These are phyloP conservation scores for Diachrysia chrysitis DNA, from an alignment of 2,888 invertebrate species.

Conservation along the genomic window DNA sequence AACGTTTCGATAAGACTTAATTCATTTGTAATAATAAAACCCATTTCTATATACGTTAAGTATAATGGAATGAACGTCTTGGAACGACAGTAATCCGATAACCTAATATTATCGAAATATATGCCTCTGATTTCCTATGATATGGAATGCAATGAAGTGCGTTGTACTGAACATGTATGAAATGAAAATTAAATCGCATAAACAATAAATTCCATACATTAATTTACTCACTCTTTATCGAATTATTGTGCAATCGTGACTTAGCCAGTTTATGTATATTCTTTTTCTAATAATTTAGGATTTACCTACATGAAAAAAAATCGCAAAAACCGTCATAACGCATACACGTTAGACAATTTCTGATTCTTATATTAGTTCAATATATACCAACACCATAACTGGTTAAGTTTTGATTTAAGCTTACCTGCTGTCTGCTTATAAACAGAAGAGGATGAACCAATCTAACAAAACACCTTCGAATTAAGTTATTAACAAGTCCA, in stretches of 20 bases:
- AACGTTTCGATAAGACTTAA: constrained; percentile 1
- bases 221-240: too few relatives aligned
- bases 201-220: background rate
- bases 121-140: background rate
- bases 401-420: too few relatives aligned
- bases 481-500: constrained; percentile 29
- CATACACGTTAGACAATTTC: too few relatives aligned
- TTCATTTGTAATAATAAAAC: constrained; percentile 3
- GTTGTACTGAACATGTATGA: background rate
- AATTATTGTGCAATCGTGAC: too few relatives aligned
- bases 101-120: background rate
- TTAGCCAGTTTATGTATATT: too few relatives aligned
- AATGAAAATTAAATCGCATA: background rate
- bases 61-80: constrained; percentile 2
- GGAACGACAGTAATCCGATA: constrained; percentile 2
- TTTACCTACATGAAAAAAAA: too few relatives aligned
- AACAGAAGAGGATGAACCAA: background rate
- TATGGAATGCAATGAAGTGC: too few relatives aligned
- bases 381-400: too few relatives aligned
- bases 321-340: too few relatives aligned
- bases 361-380: too few relatives aligned
- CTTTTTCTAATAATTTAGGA: too few relatives aligned
- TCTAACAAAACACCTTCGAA: constrained; percentile 10
- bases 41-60: background rate
- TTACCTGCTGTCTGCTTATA: too few relatives aligned